These are phyloP conservation scores for Charadrius vociferus DNA, from an alignment of 2,113 vertebrate species.

Conservation along the genomic window DNA sequence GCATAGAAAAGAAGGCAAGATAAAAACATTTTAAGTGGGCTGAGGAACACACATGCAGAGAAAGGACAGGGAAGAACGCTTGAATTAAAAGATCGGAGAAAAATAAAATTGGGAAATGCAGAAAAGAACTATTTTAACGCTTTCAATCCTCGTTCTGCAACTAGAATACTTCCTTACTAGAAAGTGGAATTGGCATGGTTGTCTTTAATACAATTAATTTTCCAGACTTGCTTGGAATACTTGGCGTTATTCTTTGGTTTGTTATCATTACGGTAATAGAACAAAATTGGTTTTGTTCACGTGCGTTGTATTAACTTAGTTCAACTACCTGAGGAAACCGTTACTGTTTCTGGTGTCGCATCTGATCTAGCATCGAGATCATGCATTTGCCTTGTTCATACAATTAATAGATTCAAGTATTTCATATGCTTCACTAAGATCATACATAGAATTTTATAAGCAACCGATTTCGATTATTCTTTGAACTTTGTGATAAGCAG, in stretches of 20 bases:
- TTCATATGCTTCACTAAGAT: conserved; percentile 6
- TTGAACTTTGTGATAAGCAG: conserved; percentile 32
- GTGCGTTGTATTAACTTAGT: neutral
- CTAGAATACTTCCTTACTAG: conserved; percentile 12
- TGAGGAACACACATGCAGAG: conserved; percentile 34
- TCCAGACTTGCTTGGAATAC: conserved; percentile 13
- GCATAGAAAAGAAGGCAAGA: conserved; percentile 77
- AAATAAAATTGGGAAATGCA: conserved; percentile 29
- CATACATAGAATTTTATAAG: neutral
- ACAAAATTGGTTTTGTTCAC: neutral
- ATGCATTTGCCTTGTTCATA: neutral
- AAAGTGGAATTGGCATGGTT: conserved; percentile 15
- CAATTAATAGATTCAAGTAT: neutral
- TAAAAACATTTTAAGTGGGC: conserved; percentile 77
- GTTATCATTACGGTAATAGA: neutral
- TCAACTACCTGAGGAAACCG: conserved; percentile 34
- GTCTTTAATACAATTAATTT: conserved; percentile 57
- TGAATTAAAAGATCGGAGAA: conserved; percentile 36
- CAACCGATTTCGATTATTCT: conserved; percentile 20
- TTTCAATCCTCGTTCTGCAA: neutral
- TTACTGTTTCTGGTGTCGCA: neutral
- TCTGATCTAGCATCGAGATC: neutral
- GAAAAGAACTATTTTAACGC: conserved; percentile 31
- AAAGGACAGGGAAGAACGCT: conserved; percentile 53
- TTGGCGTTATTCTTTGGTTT: neutral